A percentile compares a stretch with the other conserved stretches of the same genome.
phyloP scores from a whole-genome alignment of 2,797 vertebrate species.

The Petrocephalus schoutedeni region DNA sequence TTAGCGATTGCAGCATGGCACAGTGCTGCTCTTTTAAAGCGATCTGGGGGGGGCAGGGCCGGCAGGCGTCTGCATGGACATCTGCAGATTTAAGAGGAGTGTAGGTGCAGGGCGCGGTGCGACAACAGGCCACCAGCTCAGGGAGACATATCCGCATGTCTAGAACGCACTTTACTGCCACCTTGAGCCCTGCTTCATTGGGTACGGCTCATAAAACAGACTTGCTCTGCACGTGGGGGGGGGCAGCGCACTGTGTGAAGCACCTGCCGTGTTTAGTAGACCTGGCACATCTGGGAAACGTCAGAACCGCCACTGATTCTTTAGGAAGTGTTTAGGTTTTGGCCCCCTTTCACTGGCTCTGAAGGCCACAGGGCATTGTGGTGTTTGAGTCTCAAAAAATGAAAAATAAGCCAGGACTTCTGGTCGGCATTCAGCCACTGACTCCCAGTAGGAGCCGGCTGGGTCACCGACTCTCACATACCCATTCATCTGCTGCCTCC shows the following conservation, averaged over 20 bases:
- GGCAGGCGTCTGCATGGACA: constrained; percentile 43
- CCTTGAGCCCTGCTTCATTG: constrained; percentile 31
- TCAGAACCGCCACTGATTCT: not conserved
- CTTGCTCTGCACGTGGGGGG: not conserved
- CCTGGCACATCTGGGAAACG: not conserved
- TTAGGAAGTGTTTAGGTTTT: not conserved
- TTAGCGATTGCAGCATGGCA: constrained; percentile 62
- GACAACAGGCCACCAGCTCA: not conserved
- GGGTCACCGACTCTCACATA: not conserved
- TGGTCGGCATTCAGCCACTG: not conserved
- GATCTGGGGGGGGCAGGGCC: constrained; percentile 47
- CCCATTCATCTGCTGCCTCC: too few species aligned
- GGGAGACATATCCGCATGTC: constrained; percentile 32
- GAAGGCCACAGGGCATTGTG: not conserved
- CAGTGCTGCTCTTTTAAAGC: constrained; percentile 55
- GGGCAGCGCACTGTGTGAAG: not conserved
- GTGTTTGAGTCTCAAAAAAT: not conserved
- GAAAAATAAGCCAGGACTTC: not conserved
- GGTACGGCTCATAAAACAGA: constrained; percentile 41
- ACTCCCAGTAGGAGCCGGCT: not conserved
- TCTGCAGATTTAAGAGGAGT: constrained; percentile 52
- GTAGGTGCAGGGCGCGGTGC: not conserved
- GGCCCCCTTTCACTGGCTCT: not conserved
- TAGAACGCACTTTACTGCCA: constrained; percentile 41
- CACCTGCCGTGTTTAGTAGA: not conserved